Percentiles rank a stretch among this genome's conserved stretches.
Conservation (phyloP, 2,797 vertebrate species). For the Liparis tanakae region DNA sequence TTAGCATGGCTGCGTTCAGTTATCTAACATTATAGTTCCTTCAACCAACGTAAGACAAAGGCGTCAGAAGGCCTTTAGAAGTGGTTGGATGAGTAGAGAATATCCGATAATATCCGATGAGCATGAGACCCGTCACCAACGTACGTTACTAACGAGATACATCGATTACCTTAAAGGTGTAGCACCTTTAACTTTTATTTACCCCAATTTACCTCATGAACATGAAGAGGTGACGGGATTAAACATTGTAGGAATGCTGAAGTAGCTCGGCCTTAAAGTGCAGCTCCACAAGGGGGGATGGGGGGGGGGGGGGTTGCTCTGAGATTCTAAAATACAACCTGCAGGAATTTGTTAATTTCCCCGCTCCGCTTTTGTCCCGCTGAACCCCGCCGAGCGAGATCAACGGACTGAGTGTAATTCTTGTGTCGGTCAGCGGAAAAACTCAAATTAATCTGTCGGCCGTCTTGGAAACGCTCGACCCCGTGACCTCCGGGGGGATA, state of each 20-base stretch:
- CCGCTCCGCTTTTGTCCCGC: conserved; percentile 51
- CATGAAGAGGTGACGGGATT: conserved; percentile 62
- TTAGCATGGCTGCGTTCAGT: no score
- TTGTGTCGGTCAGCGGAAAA: conserved; percentile 63
- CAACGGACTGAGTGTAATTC: conserved; percentile 56
- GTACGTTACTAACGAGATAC: no score
- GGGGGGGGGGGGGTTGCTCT: conserved; percentile 22
- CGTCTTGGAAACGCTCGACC: conserved; percentile 70
- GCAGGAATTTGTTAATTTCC: conserved; percentile 42
- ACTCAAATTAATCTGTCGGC: conserved; percentile 65
- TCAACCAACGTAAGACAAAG: no score
- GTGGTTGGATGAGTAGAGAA: no score
- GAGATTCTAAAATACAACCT: conserved; percentile 57
- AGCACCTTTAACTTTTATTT: no score
- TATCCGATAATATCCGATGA: no score
- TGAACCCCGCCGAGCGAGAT: conserved; percentile 44
- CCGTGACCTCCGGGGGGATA: conserved; percentile 53
- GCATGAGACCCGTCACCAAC: no score
- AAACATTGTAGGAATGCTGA: conserved; percentile 37
- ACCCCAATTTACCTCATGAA: conserved; percentile 58
- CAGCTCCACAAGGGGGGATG: conserved; percentile 19
- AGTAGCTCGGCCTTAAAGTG: conserved; percentile 17
- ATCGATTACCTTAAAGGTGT: no score
- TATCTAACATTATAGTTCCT: no score
- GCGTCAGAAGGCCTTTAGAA: no score